Base-by-base conservation (phyloP, 2,888 invertebrate species). In the Chymomyza procnemis region DNA sequence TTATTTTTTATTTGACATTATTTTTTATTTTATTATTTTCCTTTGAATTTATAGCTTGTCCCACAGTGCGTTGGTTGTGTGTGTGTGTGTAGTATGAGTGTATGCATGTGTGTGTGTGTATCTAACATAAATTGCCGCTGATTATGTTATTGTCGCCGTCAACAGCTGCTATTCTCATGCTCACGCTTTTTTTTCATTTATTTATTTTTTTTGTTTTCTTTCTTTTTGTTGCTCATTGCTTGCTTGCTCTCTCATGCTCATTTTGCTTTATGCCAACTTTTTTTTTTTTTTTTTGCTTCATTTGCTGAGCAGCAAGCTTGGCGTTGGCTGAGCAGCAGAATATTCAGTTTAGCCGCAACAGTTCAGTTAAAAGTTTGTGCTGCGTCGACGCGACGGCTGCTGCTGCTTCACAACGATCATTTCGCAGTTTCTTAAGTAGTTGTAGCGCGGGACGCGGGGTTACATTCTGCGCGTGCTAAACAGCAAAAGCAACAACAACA, bases 401-500 rank as follows among this genome's bases (percentile, higher is more conserved):
- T 22, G 12, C n/a, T n/a, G n/a, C n/a, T n/a, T n/a, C n/a, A n/a
- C 34, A 50, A 5, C n/a, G n/a, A 16, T 50, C 50, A 50, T 50
- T 50, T 50, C 50, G 18, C 50, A 18, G 50, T 50, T 50, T 12
- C 16, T 26, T 26, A n/a, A n/a, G n/a, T 26, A 26, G 26, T 26
- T 26, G 26, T 26, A 26, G 26, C 26, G 26, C 48, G 18, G 3
- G 47, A n/a, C 56, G 61, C 81, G 78, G 81, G 86, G n/a, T n/a
- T 82, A 77, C 85, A 75, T 86, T 79, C 85, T 87, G 79, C 85
- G 87, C 82, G 81, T 86, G 87, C 73, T 75, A 60, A 62, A 62
- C 22, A 64, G 26, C 4, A 26, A 26, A 26, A 26, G 78, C 57
- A 62, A 62, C 22, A 64, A 8, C 4, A 26, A 26, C 4, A 26